Evolutionary conservation across 2,113 vertebrate genomes (phyloP).

Genomic region (Oreotrochilus melanogaster): DNA sequence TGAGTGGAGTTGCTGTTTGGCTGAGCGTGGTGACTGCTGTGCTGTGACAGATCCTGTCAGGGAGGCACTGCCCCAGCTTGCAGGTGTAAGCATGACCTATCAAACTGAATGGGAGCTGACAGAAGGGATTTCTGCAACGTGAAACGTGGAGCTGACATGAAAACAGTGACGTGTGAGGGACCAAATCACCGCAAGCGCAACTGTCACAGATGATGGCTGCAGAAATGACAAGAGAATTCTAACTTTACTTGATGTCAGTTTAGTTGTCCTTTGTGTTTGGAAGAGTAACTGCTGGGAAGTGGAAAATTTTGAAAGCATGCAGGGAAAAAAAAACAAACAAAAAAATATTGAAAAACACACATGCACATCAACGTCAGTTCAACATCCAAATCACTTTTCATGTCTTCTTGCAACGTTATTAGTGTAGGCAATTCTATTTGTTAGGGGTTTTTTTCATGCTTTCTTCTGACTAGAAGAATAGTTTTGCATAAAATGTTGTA

Average conservation of each 20-base stretch:
- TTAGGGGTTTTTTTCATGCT: accelerated
- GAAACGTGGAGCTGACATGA: slow-evolving; percentile 70
- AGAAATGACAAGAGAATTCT: slow-evolving; percentile 67
- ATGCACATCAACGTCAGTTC: not conserved
- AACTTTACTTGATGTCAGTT: slow-evolving; percentile 76
- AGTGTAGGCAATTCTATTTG: not conserved
- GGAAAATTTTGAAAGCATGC: not conserved
- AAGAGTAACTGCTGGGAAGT: slow-evolving; percentile 40
- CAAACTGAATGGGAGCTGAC: slow-evolving; percentile 79
- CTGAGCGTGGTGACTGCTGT: slow-evolving; percentile 64
- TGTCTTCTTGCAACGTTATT: not conserved
- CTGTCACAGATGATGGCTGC: slow-evolving; percentile 76
- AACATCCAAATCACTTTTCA: not conserved
- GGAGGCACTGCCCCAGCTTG: slow-evolving; percentile 63
- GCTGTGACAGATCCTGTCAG: slow-evolving; percentile 76
- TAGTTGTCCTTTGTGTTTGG: slow-evolving; percentile 65
- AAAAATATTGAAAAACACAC: not conserved
- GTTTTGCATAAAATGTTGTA: not conserved
- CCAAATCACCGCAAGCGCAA: slow-evolving; percentile 58
- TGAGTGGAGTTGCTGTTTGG: slow-evolving; percentile 50
- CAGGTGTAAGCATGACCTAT: slow-evolving; percentile 77
- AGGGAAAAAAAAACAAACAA: accelerated
- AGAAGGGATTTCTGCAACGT: slow-evolving; percentile 72
- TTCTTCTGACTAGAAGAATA: not conserved
- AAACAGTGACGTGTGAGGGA: slow-evolving; percentile 74